Percentiles rank a stretch among this genome's conserved stretches.
Evolutionary conservation across 2,113 vertebrate genomes (phyloP).

Genomic region (Perca schrenkii): DNA sequence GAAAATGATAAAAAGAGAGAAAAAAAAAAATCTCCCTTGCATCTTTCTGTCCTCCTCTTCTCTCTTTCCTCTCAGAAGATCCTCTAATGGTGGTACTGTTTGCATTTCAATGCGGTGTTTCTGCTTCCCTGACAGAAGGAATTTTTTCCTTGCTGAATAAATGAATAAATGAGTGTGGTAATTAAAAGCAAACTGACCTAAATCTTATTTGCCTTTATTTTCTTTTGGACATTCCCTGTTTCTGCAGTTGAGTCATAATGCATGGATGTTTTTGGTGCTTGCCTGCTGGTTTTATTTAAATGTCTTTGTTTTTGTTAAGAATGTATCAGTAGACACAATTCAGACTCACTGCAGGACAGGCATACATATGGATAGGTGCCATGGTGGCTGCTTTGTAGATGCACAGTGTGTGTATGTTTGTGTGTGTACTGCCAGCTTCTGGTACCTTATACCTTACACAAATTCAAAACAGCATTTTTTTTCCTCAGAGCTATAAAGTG

Average conservation of each 20-base stretch:
- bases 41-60: constrained; percentile 58
- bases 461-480: constrained; percentile 39
- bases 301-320: constrained; percentile 28
- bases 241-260: constrained; percentile 34
- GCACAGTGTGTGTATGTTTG: constrained; percentile 8
- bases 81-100: constrained; percentile 77
- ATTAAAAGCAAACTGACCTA: constrained; percentile 85
- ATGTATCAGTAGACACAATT: constrained; percentile 51
- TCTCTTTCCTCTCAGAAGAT: constrained; percentile 62
- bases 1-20: constrained; percentile 40
- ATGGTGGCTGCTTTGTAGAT: constrained; percentile 36
- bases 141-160: constrained; percentile 78
- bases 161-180: constrained; percentile 84
- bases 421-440: constrained; percentile 17
- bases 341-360: constrained; percentile 44
- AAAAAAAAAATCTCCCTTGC: constrained; percentile 47
- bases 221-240: constrained; percentile 60
- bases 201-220: constrained; percentile 60
- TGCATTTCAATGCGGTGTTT: constrained; percentile 79
- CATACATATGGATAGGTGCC: constrained; percentile 45
- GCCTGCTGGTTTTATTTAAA: constrained; percentile 28
- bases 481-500: constrained; percentile 27
- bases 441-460: constrained; percentile 33
- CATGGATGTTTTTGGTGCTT: constrained; percentile 9
- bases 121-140: constrained; percentile 72